Conservation (phyloP, 2,888 invertebrate genomes). For the Carcina quercana region DNA sequence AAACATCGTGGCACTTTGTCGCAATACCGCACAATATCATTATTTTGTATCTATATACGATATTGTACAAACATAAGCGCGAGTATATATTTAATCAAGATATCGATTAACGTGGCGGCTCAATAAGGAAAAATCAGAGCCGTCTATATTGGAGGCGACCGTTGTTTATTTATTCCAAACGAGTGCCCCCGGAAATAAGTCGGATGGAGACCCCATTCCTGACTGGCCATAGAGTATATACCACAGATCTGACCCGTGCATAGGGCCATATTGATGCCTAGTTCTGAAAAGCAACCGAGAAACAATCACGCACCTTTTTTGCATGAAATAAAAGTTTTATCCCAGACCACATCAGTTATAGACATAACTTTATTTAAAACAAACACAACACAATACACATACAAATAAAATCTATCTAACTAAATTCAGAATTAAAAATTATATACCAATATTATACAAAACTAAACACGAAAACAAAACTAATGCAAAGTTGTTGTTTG, state of each 20-base stretch:
- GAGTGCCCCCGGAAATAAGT: constrained; percentile 55
- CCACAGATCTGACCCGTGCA: no score
- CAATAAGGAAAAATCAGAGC: constrained; percentile 54
- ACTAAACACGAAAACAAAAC: no score
- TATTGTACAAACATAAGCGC: constrained; percentile 7
- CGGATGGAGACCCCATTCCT: constrained; percentile 40
- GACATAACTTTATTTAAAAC: no score
- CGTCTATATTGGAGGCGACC: constrained; percentile 34
- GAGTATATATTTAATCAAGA: constrained; percentile 40
- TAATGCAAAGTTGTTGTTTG: no score
- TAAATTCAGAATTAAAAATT: no score
- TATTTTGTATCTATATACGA: background rate
- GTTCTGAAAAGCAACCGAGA: no score
- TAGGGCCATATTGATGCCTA: no score
- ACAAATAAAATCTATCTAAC: no score
- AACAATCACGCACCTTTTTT: background rate
- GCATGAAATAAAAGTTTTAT: no score
- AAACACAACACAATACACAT: no score
- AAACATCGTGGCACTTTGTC: background rate
- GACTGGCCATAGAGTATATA: constrained; percentile 22
- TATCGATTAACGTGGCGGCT: constrained; percentile 41
- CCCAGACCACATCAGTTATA: no score
- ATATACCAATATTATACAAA: no score
- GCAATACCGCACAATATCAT: background rate
- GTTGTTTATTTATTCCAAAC: constrained; percentile 62